phyloP scores from a whole-genome alignment of 2,113 vertebrate species.

The Rhabdornis inornatus region DNA sequence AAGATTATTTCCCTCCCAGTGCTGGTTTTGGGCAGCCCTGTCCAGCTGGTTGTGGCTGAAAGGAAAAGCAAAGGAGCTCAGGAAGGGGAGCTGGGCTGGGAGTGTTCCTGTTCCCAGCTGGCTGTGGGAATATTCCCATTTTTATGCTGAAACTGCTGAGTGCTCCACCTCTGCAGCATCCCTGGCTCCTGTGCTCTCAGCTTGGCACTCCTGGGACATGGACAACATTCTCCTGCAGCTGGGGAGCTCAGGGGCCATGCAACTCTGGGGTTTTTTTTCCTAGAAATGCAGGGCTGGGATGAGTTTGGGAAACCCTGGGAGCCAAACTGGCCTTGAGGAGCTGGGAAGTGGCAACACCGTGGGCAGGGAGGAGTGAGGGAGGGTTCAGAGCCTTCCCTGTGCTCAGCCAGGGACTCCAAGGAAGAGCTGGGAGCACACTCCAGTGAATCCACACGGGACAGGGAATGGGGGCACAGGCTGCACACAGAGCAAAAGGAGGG shows the following conservation, averaged over 20 bases:
- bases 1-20: background rate
- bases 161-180: background rate
- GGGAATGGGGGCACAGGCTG: background rate
- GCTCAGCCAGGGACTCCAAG: background rate
- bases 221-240: background rate
- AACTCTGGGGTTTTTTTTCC: background rate
- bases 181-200: background rate
- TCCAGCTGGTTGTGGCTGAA: background rate
- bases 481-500: background rate
- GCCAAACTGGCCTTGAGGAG: fast-evolving
- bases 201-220: background rate
- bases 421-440: background rate
- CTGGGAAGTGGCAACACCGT: background rate
- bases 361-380: background rate
- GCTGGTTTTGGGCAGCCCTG: background rate
- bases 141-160: background rate
- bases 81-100: background rate
- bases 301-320: background rate
- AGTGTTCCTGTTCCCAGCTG: background rate
- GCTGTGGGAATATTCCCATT: background rate
- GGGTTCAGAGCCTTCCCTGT: background rate
- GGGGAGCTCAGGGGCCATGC: background rate
- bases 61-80: background rate
- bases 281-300: background rate
- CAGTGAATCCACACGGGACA: background rate